Evolutionary conservation across 2,113 vertebrate genomes (phyloP).

Genomic region (Dasyprocta punctata): DNA sequence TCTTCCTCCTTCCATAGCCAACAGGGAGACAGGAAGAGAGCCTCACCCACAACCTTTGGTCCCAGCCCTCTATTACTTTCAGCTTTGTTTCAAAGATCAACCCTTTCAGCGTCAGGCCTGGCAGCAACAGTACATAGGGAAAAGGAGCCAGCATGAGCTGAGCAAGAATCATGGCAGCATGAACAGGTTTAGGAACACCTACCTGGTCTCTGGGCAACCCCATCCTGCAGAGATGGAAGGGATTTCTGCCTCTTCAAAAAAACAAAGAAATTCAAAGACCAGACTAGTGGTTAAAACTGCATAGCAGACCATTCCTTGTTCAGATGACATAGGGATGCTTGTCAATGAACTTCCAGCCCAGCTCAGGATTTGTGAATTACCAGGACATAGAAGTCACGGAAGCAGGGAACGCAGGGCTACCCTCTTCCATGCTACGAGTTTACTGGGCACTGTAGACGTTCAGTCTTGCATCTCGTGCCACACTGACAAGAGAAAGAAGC

Average conservation of each 20-base stretch:
- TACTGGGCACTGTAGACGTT: neutral
- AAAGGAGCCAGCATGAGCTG: neutral
- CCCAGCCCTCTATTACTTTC: neutral
- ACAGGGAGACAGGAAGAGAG: neutral
- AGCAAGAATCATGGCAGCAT: neutral
- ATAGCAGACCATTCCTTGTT: neutral
- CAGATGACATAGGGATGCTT: neutral
- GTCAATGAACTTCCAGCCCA: neutral
- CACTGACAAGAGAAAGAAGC: neutral
- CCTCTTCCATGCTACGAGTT: neutral
- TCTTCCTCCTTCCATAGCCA: constrained; percentile 41
- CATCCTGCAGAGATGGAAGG: neutral
- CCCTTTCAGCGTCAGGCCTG: neutral
- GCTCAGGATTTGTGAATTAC: neutral
- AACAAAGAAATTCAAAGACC: neutral
- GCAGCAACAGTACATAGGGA: neutral
- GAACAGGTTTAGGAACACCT: neutral
- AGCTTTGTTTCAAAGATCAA: neutral
- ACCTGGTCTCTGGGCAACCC: neutral
- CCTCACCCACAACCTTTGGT: constrained; percentile 69
- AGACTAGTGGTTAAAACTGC: neutral
- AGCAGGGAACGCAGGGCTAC: neutral
- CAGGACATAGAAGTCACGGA: neutral
- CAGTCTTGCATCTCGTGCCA: neutral
- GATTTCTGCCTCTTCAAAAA: constrained; percentile 2